A percentile compares a stretch with the other conserved stretches of the same genome.
These are phyloP conservation scores for Athalia circularis DNA, from an alignment of 2,888 invertebrate genomes.

Conservation along the genomic window DNA sequence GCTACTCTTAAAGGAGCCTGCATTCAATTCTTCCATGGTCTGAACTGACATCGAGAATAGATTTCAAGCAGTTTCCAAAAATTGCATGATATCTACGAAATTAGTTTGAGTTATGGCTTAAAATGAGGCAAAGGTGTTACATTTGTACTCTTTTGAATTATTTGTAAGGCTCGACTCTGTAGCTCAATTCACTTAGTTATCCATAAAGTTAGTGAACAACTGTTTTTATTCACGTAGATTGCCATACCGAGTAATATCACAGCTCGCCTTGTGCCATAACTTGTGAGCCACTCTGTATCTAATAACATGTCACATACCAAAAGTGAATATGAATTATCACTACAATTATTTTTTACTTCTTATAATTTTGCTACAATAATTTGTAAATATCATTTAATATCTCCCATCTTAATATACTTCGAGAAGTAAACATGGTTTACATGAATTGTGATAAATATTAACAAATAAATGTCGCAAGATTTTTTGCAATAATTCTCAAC, in stretches of 20 bases:
- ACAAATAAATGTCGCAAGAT: background rate
- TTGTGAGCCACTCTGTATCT: conserved; percentile 12
- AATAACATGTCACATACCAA: conserved; percentile 28
- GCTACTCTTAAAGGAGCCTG: background rate
- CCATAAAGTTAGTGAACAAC: background rate
- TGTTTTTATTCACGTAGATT: conserved; percentile 1
- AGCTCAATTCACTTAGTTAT: background rate
- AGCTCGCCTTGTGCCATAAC: conserved; percentile 35
- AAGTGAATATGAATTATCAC: conserved; percentile 25
- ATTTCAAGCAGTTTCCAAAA: background rate
- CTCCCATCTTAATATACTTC: background rate
- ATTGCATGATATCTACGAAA: conserved; percentile 1
- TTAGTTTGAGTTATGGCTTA: conserved; percentile 14
- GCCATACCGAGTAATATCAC: background rate
- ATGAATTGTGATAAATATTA: conserved; percentile 16
- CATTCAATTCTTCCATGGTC: conserved; percentile 22
- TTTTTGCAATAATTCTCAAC: background rate
- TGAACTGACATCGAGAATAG: conserved; percentile 18
- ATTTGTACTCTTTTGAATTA: background rate
- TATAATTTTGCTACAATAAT: conserved; percentile 40
- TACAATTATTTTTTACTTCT: background rate
- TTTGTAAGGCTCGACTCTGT: background rate
- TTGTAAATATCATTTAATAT: conserved; percentile 44
- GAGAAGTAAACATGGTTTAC: background rate
- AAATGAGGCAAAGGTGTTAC: conserved; percentile 9